Percentiles rank a stretch among this genome's conserved stretches.
Evolutionary conservation across 2,888 invertebrate genomes (phyloP).

Genomic region (Ennomos quercinarius): DNA sequence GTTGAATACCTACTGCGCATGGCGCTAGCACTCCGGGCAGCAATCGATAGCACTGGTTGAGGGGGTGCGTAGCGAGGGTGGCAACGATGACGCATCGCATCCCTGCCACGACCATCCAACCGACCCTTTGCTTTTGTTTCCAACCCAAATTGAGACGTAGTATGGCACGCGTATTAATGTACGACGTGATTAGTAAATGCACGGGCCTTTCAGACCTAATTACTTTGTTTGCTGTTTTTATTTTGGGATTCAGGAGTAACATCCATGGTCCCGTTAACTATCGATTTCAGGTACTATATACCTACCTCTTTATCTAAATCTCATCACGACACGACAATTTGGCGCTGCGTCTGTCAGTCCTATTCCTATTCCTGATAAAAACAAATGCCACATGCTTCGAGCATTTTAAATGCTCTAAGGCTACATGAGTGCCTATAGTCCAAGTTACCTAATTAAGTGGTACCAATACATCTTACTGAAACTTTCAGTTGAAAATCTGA

Average conservation of each 20-base stretch:
- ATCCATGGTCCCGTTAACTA: too few species aligned
- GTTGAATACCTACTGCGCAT: conserved; percentile 80
- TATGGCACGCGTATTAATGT: conserved; percentile 6
- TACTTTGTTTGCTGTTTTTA: background rate
- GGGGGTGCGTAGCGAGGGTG: conserved; percentile 65
- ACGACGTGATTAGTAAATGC: background rate
- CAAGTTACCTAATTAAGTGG: too few species aligned
- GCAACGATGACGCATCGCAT: conserved; percentile 77
- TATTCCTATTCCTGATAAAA: too few species aligned
- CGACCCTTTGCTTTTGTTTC: conserved; percentile 58
- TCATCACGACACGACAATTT: too few species aligned
- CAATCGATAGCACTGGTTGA: conserved; percentile 67
- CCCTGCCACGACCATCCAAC: conserved; percentile 47
- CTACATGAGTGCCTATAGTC: too few species aligned
- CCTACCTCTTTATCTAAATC: too few species aligned
- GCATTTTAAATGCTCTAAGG: too few species aligned
- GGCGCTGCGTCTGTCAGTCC: too few species aligned
- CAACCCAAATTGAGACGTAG: conserved; percentile 45
- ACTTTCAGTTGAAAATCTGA: background rate
- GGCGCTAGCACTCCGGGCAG: conserved; percentile 61
- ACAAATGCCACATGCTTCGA: too few species aligned
- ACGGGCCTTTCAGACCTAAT: conserved; percentile 1
- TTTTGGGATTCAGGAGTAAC: too few species aligned
- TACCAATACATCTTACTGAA: background rate
- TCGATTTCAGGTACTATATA: too few species aligned